Percentiles rank a stretch among this genome's conserved stretches.
phyloP scores from a whole-genome alignment of 2,797 vertebrate species.

The Hydrolagus colliei region DNA sequence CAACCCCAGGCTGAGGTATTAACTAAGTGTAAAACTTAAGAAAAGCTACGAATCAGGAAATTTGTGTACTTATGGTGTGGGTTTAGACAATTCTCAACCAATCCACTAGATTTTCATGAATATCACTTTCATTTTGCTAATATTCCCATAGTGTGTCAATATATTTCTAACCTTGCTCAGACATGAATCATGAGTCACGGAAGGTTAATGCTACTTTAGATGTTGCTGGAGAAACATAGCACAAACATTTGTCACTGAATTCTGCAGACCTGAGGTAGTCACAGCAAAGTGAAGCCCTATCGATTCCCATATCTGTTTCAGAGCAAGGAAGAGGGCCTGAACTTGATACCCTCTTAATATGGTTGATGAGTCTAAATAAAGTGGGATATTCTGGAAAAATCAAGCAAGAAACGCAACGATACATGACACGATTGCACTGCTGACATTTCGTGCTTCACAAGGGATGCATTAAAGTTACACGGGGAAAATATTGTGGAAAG shows the following conservation, averaged over 20 bases:
- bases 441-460: conserved; percentile 29
- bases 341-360: conserved; percentile 66
- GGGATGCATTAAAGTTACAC: conserved; percentile 34
- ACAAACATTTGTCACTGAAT: conserved; percentile 50
- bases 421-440: conserved; percentile 44
- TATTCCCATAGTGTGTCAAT: conserved; percentile 55
- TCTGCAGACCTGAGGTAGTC: conserved; percentile 49
- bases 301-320: conserved; percentile 69
- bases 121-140: conserved; percentile 41
- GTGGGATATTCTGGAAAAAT: conserved; percentile 49
- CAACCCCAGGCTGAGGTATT: no score
- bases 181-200: conserved; percentile 45
- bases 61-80: neutral
- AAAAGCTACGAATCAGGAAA: neutral
- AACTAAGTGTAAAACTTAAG: neutral
- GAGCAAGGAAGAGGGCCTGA: conserved; percentile 54
- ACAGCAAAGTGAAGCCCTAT: conserved; percentile 58
- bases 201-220: conserved; percentile 35
- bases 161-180: conserved; percentile 57
- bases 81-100: neutral
- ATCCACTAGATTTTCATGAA: neutral
- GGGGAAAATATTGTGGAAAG: conserved; percentile 25
- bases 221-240: conserved; percentile 11
- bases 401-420: conserved; percentile 40
- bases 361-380: conserved; percentile 53